Conservation (phyloP, 2,113 vertebrate species). For the Thunnus thynnus region DNA sequence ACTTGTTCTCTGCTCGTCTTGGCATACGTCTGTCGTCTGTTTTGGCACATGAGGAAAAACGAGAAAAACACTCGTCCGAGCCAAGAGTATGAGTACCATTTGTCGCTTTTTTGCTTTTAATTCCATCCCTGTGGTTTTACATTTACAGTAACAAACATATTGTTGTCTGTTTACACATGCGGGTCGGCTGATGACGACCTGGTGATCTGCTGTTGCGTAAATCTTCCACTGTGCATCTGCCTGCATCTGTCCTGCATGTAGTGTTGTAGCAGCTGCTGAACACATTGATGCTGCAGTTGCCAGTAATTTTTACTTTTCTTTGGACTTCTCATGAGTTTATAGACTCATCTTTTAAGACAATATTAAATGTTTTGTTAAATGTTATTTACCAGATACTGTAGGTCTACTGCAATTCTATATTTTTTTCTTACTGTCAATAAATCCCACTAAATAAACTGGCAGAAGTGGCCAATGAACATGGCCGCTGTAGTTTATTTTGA, state of each 20-base stretch:
- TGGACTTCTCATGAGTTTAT: background rate
- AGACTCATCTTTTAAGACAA: background rate
- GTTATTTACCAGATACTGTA: too few species aligned
- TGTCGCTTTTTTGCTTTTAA: background rate
- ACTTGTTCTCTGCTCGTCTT: slow-evolving; percentile 59
- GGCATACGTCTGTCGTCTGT: slow-evolving; percentile 59
- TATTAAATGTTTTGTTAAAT: background rate
- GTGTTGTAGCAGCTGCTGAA: slow-evolving; percentile 33
- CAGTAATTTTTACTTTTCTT: background rate
- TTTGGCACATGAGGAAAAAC: slow-evolving; percentile 41
- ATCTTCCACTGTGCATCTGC: slow-evolving; percentile 2
- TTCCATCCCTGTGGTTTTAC: slow-evolving; percentile 5
- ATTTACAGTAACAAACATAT: background rate
- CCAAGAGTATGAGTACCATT: slow-evolving; percentile 30
- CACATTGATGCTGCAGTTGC: background rate
- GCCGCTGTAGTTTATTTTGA: too few species aligned
- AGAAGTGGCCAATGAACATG: too few species aligned
- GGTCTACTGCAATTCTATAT: too few species aligned
- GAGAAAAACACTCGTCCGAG: slow-evolving; percentile 34
- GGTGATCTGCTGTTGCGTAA: slow-evolving; percentile 6
- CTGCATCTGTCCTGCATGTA: slow-evolving; percentile 11
- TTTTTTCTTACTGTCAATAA: background rate
- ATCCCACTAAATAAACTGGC: background rate
- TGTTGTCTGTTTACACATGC: background rate
- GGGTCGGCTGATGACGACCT: background rate